These are phyloP conservation scores for Peromyscus californicus DNA, from an alignment of 2,113 vertebrate species.

Conservation along the genomic window DNA sequence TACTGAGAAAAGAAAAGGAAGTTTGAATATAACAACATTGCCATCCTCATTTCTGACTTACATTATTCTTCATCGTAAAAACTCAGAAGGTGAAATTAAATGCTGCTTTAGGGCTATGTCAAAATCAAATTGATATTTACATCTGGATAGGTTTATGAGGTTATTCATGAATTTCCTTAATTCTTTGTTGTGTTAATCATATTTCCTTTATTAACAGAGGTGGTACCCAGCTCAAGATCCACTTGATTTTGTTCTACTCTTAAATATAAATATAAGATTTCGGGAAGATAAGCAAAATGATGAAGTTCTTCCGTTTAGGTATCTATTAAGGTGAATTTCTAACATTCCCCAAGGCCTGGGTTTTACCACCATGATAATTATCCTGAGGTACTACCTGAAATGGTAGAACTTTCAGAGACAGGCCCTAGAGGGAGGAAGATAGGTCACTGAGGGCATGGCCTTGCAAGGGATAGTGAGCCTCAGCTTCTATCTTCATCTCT, in stretches of 20 bases:
- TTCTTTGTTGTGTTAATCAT: background rate
- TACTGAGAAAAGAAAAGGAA: background rate
- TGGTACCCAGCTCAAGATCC: background rate
- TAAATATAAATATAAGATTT: background rate
- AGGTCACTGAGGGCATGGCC: accelerated
- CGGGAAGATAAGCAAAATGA: background rate
- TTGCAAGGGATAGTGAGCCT: too few relatives aligned
- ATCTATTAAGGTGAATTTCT: background rate
- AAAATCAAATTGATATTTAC: background rate
- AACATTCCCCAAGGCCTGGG: background rate
- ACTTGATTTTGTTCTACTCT: background rate
- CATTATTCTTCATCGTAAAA: background rate
- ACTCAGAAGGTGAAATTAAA: background rate
- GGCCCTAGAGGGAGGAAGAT: background rate
- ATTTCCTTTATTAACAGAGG: background rate
- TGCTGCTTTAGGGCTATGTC: background rate
- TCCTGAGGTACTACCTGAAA: background rate
- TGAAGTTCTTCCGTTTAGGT: background rate
- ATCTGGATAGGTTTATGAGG: background rate
- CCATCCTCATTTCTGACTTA: background rate
- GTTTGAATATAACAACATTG: background rate
- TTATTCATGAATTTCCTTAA: background rate
- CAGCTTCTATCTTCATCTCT: background rate
- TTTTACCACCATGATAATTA: background rate
- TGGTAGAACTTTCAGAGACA: background rate